These are phyloP conservation scores for Shinisaurus crocodilurus DNA, from an alignment of 2,113 vertebrate genomes.

Conservation along the genomic window DNA sequence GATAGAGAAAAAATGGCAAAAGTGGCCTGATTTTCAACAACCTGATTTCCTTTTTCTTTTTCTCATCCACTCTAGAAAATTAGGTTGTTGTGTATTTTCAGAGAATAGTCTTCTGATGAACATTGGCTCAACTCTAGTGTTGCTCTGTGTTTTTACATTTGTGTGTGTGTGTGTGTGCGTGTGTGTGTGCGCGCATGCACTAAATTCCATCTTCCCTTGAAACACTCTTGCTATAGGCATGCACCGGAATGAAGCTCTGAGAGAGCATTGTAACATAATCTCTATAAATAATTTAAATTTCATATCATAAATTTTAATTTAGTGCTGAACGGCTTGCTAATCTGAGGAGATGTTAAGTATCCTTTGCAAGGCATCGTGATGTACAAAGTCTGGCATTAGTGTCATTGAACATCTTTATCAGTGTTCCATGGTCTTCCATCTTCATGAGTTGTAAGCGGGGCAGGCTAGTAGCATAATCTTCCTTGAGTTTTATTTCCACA, in stretches of 20 bases:
- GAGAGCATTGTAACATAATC: slow-evolving; percentile 55
- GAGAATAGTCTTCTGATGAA: no score
- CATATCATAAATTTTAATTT: slow-evolving; percentile 74
- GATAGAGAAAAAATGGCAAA: no score
- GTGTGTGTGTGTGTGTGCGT: background rate
- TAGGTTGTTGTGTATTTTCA: no score
- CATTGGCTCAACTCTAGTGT: no score
- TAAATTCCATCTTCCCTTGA: slow-evolving; percentile 57
- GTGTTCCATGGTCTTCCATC: slow-evolving; percentile 40
- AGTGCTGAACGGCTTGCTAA: slow-evolving; percentile 63
- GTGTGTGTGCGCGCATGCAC: slow-evolving; percentile 1
- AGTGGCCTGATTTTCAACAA: no score
- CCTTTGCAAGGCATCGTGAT: slow-evolving; percentile 61
- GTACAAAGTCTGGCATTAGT: slow-evolving; percentile 69
- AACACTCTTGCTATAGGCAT: slow-evolving; percentile 62
- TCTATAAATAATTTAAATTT: slow-evolving; percentile 74
- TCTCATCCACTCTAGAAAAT: no score
- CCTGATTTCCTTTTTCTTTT: no score
- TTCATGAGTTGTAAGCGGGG: slow-evolving; percentile 32
- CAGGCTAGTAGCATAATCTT: background rate
- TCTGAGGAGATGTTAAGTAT: slow-evolving; percentile 73
- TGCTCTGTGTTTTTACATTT: background rate
- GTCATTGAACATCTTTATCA: slow-evolving; percentile 56
- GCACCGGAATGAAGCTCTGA: slow-evolving; percentile 57
- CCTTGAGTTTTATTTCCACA: background rate